A percentile compares a stretch with the other conserved stretches of the same genome.
These are phyloP conservation scores for Atrina japonica DNA, from an alignment of 2,888 invertebrate genomes.

Conservation along the genomic window DNA sequence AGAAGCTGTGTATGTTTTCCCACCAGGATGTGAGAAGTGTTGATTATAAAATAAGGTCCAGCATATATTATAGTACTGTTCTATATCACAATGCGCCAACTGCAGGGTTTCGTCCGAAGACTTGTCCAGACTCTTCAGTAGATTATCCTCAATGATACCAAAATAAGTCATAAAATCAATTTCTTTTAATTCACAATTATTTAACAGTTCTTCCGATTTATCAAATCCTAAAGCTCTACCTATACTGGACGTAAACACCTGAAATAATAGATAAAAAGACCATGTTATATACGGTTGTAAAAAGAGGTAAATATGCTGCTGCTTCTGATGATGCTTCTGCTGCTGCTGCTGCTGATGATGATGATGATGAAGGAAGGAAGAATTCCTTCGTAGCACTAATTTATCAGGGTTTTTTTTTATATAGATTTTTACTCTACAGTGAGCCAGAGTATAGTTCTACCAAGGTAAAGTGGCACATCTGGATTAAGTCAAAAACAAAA, in stretches of 20 bases:
- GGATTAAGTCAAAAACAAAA: too few relatives aligned
- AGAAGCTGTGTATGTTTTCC: constrained; percentile 27
- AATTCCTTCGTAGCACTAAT: too few relatives aligned
- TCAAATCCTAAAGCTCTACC: constrained; percentile 89
- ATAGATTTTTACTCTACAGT: too few relatives aligned
- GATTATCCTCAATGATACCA: constrained; percentile 51
- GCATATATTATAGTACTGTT: too few relatives aligned
- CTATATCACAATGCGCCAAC: constrained; percentile 29
- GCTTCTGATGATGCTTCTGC: too few relatives aligned
- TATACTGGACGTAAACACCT: constrained; percentile 92
- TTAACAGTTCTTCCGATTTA: constrained; percentile 89
- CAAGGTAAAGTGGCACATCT: too few relatives aligned
- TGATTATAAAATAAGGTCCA: constrained; percentile 86
- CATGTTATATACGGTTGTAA: too few relatives aligned
- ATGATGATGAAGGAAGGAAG: too few relatives aligned
- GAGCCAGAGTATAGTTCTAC: too few relatives aligned
- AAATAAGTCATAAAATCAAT: constrained; percentile 57
- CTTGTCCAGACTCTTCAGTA: constrained; percentile 48
- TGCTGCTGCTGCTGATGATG: too few relatives aligned
- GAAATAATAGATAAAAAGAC: constrained; percentile 63
- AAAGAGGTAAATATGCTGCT: too few relatives aligned
- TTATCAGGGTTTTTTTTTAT: too few relatives aligned
- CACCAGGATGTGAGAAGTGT: not conserved
- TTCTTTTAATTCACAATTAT: constrained; percentile 82
- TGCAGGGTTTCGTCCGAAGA: constrained; percentile 27